Base-by-base conservation (phyloP, 2,797 vertebrate genomes). In the Forpus xanthops region DNA sequence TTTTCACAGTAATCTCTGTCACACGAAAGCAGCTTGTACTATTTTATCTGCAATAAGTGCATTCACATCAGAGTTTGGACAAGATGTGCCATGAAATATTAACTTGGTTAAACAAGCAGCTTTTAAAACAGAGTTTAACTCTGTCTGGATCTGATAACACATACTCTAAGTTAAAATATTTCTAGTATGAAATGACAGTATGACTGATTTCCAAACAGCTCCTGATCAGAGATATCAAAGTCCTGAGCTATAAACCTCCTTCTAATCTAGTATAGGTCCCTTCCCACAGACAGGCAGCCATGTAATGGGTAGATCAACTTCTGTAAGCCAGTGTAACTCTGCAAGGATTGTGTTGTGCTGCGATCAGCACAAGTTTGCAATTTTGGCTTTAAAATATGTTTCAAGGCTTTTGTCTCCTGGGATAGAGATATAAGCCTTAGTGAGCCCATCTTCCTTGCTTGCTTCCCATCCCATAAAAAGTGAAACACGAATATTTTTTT, bases 211-310 rank as follows among this genome's bases (percentile, higher is more conserved):
- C 39, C 9, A 11, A 85, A 41, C 35, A 60, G 47, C 17, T 91
- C n/a, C 56, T 52, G 33, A 61, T 6, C 45, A 56, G 42, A 87
- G 27, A 13, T 62, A 45, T 16, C n/a, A 35, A 37, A 66, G 28
- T n/a, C 19, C 72, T 45, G 47, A 80, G 25, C 25, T 47, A 23
- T 27, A 74, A 67, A 64, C 73, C 13, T 66, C 37, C 41, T n/a
- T 49, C 25, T 60, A 77, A 44, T 44, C 17, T 52, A 47, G 0
- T 5, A 13, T 39, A 3, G 2, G 13, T 82, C 12, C n/a, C 45
- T 35, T 45, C 28, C 52, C 0, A 0, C 3, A 30, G 35, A 65
- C 39, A 12, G 80, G 56, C 39, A 70, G 64, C 55, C 2, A 0
- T 16, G 8, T 21, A 70, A 66, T 3, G 35, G 6, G 30, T 28